Evolutionary conservation across 2,797 vertebrate species (phyloP), one percentile per base, ranked within the genome.

Genomic region (Graptemys geographica): DNA sequence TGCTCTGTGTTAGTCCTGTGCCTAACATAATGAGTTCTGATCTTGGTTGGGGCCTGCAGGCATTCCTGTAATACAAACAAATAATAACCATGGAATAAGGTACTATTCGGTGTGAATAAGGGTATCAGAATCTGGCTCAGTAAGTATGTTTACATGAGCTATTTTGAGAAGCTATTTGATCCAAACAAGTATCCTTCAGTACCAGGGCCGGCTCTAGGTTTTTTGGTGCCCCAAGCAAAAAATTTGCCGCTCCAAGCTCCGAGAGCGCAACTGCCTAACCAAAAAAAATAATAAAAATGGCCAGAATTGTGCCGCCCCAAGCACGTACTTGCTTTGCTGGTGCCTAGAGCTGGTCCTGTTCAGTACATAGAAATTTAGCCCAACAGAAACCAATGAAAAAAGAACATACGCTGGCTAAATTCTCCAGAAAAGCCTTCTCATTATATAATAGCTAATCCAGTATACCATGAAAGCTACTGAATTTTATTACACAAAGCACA

Each of bases 361-460:
- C 0, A 11, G 79, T 74, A 87, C 93, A 27, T 1, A 6, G 41
- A 80, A 37, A 18, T 33, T 83, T 76, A 1, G 0, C 18, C 85
- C 76, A 79, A 87, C 87, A 5, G 74, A 88, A 95, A 69, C 0
- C 0, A 65, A 80, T 18, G 53, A 19, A 16, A 81, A 74, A 81
- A 91, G 81, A 91, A 4, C 59, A 4, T 18, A 31, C 8, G 28
- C 82, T 91, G 28, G 55, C 87, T 49, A 86, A 94, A 89, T 57
- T 80, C 88, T 95, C 82, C 27, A 18, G 78, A 33, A 88, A 78
- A 92, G 55, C 65, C 62, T 84, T 83, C 44, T 59, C 74, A 19
- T 97, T 97, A 97, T 86, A 88, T 97, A 98, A 97, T 51, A 85
- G 52, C 59, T 0, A 2, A 93, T 88, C 57, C 55, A 94, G 12